Conservation (phyloP, 2,888 invertebrate species). For the Molorchus minor region DNA sequence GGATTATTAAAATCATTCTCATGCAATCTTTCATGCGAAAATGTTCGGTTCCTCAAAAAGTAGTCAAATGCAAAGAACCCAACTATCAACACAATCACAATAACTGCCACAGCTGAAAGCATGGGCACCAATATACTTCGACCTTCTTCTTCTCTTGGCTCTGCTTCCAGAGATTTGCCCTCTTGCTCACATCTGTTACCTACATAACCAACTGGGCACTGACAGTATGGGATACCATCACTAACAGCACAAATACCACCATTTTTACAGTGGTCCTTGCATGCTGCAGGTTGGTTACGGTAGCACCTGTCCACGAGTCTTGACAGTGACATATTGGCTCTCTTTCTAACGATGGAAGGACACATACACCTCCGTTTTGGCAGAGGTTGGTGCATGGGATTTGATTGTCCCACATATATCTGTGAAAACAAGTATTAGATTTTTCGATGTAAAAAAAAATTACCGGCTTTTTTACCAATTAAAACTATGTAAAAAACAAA, state of each 20-base stretch:
- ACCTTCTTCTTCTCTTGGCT: slow-evolving; percentile 58
- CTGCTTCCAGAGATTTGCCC: slow-evolving; percentile 39
- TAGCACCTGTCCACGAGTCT: slow-evolving; percentile 67
- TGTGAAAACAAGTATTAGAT: slow-evolving; percentile 37
- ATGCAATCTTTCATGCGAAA: slow-evolving; percentile 81
- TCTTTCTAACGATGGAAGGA: slow-evolving; percentile 63
- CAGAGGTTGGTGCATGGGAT: slow-evolving; percentile 71
- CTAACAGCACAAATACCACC: slow-evolving; percentile 65
- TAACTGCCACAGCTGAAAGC: slow-evolving; percentile 47
- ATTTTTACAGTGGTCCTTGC: slow-evolving; percentile 65
- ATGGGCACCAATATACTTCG: slow-evolving; percentile 47
- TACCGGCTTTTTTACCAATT: too few species aligned
- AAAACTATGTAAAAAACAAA: too few species aligned
- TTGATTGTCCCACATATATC: slow-evolving; percentile 66
- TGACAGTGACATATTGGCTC: slow-evolving; percentile 67
- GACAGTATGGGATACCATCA: slow-evolving; percentile 58
- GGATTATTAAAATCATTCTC: slow-evolving; percentile 88
- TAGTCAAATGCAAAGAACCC: slow-evolving; percentile 53
- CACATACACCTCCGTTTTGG: slow-evolving; percentile 69
- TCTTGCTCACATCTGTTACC: slow-evolving; percentile 51
- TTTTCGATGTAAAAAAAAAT: background rate
- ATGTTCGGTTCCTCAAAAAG: slow-evolving; percentile 63
- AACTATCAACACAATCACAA: slow-evolving; percentile 48
- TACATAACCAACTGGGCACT: slow-evolving; percentile 62
- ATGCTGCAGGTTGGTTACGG: slow-evolving; percentile 64